Conservation (phyloP, 2,113 vertebrate genomes). For the Xiphias gladius region DNA sequence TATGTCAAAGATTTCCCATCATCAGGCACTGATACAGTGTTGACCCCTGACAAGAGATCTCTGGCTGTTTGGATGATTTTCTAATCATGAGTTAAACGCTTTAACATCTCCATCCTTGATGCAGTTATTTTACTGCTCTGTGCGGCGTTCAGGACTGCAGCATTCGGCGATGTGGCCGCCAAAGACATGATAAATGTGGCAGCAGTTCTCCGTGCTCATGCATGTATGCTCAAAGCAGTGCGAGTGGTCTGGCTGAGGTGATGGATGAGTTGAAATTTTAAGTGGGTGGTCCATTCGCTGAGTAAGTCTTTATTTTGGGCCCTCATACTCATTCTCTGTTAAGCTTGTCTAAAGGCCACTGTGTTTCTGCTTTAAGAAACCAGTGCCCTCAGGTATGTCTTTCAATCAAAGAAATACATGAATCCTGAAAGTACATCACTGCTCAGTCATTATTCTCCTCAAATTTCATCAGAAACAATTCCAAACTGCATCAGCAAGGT, state of each 20-base stretch:
- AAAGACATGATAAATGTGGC: constrained; percentile 69
- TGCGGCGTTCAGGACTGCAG: constrained; percentile 22
- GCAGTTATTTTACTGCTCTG: constrained; percentile 43
- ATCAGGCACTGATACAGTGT: constrained; percentile 23
- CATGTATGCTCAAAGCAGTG: constrained; percentile 62
- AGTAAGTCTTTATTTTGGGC: constrained; percentile 67
- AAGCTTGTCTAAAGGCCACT: constrained; percentile 14
- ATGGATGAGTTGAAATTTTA: constrained; percentile 78
- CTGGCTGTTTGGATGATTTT: constrained; percentile 42
- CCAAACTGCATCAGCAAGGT: neutral
- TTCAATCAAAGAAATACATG: neutral
- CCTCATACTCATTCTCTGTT: constrained; percentile 26
- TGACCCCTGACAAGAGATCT: constrained; percentile 33
- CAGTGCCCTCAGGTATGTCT: neutral
- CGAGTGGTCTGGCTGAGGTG: constrained; percentile 44
- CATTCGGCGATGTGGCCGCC: constrained; percentile 27
- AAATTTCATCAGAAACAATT: neutral
- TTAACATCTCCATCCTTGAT: constrained; percentile 45
- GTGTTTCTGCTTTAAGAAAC: constrained; percentile 22
- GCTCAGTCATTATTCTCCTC: neutral
- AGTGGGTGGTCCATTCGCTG: constrained; percentile 52
- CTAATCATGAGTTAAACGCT: constrained; percentile 34
- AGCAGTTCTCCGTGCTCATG: constrained; percentile 52
- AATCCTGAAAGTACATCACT: neutral
- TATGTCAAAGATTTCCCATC: constrained; percentile 21